phyloP scores from a whole-genome alignment of 2,888 invertebrate genomes.

The Heteropelma amictum region DNA sequence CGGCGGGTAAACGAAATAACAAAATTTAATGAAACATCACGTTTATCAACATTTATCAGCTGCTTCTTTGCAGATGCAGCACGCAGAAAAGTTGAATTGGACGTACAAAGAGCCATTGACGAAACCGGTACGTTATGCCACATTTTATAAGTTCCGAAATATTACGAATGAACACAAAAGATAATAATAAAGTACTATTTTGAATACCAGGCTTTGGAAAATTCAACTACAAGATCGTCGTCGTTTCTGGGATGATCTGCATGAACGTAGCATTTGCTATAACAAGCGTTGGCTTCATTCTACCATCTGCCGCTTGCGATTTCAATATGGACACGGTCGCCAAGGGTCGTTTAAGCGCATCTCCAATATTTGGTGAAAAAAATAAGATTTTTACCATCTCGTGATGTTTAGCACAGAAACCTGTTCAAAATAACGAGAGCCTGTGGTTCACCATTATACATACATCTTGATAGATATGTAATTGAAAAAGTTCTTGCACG shows the following conservation, averaged over 20 bases:
- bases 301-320: constrained; percentile 91
- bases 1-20: constrained; percentile 13
- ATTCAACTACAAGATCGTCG: constrained; percentile 87
- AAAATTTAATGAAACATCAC: background rate
- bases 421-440: background rate
- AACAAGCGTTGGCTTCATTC: constrained; percentile 88
- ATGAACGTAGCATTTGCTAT: constrained; percentile 90
- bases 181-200: background rate
- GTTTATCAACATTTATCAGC: too few relatives aligned
- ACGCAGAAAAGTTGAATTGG: constrained; percentile 59
- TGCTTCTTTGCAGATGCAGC: constrained; percentile 51
- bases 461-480: too few relatives aligned
- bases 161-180: background rate
- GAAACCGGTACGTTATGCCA: constrained; percentile 62
- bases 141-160: background rate
- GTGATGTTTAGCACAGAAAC: background rate
- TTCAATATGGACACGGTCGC: constrained; percentile 88
- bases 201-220: constrained; percentile 85
- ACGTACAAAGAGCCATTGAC: constrained; percentile 66
- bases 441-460: background rate
- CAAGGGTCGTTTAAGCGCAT: constrained; percentile 88
- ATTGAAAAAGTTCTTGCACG: too few relatives aligned
- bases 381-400: constrained; percentile 45
- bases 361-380: constrained; percentile 85
- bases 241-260: constrained; percentile 89